Evolutionary conservation across 2,797 vertebrate species (phyloP), one percentile per base, ranked within the genome.

Genomic region (Smutsia gigantea): DNA sequence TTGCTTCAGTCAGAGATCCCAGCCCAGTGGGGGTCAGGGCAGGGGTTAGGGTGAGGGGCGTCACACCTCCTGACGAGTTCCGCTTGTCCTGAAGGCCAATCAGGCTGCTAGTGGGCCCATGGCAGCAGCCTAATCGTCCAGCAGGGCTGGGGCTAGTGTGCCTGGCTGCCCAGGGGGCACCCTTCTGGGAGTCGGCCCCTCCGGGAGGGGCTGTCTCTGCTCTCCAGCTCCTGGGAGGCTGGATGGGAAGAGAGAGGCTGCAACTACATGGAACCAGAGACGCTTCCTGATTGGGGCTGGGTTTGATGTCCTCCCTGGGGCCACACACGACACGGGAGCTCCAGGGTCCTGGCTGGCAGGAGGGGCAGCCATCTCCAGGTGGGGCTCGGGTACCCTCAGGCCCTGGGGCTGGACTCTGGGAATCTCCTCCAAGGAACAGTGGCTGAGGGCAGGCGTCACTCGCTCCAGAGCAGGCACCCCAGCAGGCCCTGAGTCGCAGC

Each of bases 1-100:
- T 51, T 51, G 71, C 90, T 72, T 37, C 18, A 37, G 69, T 93
- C 78, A n/a, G 27, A 82, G 57, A 74, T n/a, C 74, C 55, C 37
- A 8, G 71, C 69, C 57, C 2, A 1, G 1, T 25, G 27, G 64
- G 64, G n/a, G 4, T 7, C 25, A 51, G 89, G 74, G 51, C 81
- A 0, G 0, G 75, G 71, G 49, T 61, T 34, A 77, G 85, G 63
- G 39, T 27, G 10, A 34, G 34, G 64, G 49, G 29, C 72, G 64
- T 46, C 46, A 10, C 9, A 46, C 46, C 49, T 89, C 85, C 53
- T 25, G 37, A 18, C 12, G 93, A n/a, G 25, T 74, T 85, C 81
- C 4, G 27, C 57, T 72, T 37, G 64, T 72, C 57, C 82, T 85
- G n/a, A 23, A 75, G 53, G 39, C 88, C 53, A 5, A 0, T 18